phyloP scores from a whole-genome alignment of 1,140 invertebrate species.

The Proales similis region DNA sequence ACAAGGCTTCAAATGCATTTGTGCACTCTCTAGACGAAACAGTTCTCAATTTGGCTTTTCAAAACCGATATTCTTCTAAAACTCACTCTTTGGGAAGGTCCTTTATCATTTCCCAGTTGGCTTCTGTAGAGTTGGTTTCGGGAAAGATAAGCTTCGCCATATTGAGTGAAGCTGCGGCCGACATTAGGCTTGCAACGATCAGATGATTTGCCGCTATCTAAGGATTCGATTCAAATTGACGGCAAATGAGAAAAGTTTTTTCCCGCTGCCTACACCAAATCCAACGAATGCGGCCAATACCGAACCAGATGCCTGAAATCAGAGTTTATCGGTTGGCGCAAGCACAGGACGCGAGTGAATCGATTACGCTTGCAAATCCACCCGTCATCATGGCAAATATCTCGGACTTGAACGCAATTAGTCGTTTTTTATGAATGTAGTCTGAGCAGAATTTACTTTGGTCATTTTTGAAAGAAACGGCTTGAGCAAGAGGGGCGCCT shows the following conservation, averaged over 20 bases:
- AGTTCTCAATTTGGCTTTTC: not conserved
- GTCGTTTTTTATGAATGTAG: not conserved
- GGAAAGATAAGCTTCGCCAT: slow-evolving; percentile 40
- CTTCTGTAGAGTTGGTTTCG: slow-evolving; percentile 38
- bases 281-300: slow-evolving; percentile 53
- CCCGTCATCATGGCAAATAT: slow-evolving; percentile 83
- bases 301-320: slow-evolving; percentile 80
- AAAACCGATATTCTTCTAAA: not conserved
- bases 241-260: no score
- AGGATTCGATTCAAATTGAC: no score
- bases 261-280: no score
- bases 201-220: slow-evolving; percentile 39
- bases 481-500: slow-evolving; percentile 24
- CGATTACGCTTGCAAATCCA: slow-evolving; percentile 79
- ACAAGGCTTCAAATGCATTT: slow-evolving; percentile 35
- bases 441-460: not conserved
- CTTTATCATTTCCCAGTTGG: slow-evolving; percentile 21
- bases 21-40: slow-evolving; percentile 2
- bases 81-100: slow-evolving; percentile 14
- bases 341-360: no score
- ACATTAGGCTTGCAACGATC: slow-evolving; percentile 40
- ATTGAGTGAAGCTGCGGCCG: slow-evolving; percentile 39
- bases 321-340: no score
- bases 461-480: slow-evolving; percentile 38
- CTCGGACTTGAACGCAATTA: slow-evolving; percentile 50